phyloP scores from a whole-genome alignment of 2,797 vertebrate species.

The Tiaroga cobitis region DNA sequence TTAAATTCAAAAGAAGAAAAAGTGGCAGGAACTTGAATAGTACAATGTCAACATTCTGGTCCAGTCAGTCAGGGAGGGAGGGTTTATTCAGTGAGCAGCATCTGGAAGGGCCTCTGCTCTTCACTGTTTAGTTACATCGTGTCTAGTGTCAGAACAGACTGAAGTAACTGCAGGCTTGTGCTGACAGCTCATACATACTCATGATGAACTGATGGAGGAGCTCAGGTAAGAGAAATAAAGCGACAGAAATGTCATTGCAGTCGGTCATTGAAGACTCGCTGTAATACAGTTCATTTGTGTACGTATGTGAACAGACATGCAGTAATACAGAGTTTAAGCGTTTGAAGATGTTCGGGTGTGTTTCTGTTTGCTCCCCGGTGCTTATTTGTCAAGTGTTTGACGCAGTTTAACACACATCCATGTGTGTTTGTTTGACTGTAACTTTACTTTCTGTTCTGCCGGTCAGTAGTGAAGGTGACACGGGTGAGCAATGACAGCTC shows the following conservation, averaged over 20 bases:
- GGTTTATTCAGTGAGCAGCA: conserved; percentile 28
- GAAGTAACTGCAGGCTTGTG: background rate
- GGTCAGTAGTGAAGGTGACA: conserved; percentile 40
- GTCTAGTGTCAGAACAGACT: background rate
- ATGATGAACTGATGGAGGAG: background rate
- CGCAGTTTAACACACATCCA: background rate
- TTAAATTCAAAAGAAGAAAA: too few species aligned
- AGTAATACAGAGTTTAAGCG: background rate
- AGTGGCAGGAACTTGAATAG: conserved; percentile 1
- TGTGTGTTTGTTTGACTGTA: background rate
- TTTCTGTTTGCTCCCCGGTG: background rate
- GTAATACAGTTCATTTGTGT: background rate
- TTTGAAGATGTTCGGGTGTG: background rate
- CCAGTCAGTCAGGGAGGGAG: conserved; percentile 6
- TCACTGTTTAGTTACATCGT: background rate
- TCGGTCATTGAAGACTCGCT: background rate
- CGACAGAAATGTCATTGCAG: background rate
- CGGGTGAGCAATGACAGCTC: conserved; percentile 13
- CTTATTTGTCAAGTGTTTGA: background rate
- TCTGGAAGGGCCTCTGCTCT: conserved; percentile 20
- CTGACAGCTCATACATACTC: background rate
- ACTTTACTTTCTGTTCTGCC: conserved; percentile 30
- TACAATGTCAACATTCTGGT: conserved; percentile 23
- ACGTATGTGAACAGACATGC: background rate
- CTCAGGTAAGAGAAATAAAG: conserved; percentile 25